Evolutionary conservation across 2,113 vertebrate genomes (phyloP).

Genomic region (Geococcyx californianus): DNA sequence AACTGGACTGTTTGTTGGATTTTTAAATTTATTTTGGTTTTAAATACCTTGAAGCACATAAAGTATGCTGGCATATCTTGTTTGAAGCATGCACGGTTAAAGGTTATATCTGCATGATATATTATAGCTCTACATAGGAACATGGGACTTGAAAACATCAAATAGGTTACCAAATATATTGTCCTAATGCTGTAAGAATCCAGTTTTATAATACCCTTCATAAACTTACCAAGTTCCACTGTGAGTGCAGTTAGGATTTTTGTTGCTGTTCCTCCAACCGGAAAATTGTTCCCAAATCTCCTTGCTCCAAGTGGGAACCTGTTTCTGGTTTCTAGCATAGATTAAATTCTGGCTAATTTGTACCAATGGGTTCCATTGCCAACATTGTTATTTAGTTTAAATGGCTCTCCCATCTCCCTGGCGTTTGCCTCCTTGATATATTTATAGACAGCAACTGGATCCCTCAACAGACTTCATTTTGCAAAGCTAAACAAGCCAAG

Average conservation of each 20-base stretch:
- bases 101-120: neutral
- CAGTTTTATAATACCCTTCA: neutral
- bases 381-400: neutral
- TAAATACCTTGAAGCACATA: neutral
- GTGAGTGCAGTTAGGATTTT: neutral
- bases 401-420: neutral
- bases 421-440: neutral
- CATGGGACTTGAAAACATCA: neutral
- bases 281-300: neutral
- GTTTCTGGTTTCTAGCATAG: neutral
- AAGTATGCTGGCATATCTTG: neutral
- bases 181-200: neutral
- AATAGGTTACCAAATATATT: neutral
- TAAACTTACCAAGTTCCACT: neutral
- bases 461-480: neutral
- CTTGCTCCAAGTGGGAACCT: neutral
- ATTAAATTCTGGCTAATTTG: neutral
- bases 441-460: slow-evolving; percentile 47
- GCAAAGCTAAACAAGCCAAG: slow-evolving; percentile 2
- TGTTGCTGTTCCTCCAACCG: neutral
- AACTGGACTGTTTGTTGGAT: neutral
- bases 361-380: neutral
- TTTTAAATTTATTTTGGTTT: neutral
- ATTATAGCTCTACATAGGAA: neutral
- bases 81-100: neutral